These are phyloP conservation scores for Eurystomus glaucurus DNA, from an alignment of 2,797 vertebrate species.

Conservation along the genomic window DNA sequence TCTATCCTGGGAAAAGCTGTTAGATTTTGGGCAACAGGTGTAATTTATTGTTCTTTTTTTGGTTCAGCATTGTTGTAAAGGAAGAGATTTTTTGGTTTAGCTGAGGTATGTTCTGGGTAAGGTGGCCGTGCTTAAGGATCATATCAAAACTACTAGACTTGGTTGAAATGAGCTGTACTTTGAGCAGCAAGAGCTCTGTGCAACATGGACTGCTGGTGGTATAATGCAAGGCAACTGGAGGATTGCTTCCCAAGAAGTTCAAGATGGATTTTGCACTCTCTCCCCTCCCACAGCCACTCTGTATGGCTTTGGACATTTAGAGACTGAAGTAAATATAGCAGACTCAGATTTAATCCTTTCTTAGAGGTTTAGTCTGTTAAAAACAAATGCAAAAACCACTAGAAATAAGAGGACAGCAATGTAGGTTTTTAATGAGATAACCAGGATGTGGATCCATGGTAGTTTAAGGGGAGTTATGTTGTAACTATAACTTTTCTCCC, in stretches of 20 bases:
- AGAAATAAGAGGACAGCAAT: background rate
- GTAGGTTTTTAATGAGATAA: background rate
- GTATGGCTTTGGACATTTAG: background rate
- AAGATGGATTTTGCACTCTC: background rate
- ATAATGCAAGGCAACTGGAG: background rate
- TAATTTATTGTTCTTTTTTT: background rate
- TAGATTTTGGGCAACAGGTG: background rate
- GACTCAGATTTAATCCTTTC: background rate
- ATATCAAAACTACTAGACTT: background rate
- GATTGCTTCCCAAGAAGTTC: background rate
- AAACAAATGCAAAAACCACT: background rate
- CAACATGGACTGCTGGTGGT: background rate
- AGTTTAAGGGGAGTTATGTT: background rate
- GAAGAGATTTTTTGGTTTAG: background rate
- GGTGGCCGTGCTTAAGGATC: background rate
- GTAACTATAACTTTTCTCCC: background rate
- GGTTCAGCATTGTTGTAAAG: background rate
- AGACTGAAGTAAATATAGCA: background rate
- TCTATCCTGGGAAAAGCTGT: background rate
- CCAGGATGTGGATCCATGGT: background rate
- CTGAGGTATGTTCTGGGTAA: background rate
- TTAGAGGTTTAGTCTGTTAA: background rate
- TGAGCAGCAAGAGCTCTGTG: background rate
- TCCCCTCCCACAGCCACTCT: background rate
- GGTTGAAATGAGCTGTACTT: background rate